Conservation (phyloP, 2,113 vertebrate species). For the Scomber japonicus region DNA sequence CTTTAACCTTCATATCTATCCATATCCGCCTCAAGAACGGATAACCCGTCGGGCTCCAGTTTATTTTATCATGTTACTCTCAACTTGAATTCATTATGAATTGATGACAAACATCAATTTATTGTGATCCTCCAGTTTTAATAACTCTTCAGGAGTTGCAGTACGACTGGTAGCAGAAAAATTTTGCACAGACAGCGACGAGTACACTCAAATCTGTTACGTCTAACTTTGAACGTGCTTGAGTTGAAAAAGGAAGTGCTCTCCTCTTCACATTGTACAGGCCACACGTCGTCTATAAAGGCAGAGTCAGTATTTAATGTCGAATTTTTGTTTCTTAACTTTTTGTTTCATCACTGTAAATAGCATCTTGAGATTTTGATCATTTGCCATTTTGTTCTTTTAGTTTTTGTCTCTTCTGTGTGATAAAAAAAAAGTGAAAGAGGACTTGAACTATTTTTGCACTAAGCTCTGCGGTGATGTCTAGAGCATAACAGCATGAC, state of each 20-base stretch:
- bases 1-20: neutral
- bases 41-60: neutral
- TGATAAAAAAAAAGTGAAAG: conserved; percentile 37
- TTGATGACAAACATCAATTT: neutral
- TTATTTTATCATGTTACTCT: conserved; percentile 8
- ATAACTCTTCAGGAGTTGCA: conserved; percentile 4
- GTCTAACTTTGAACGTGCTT: conserved; percentile 1
- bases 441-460: conserved; percentile 82
- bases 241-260: conserved; percentile 26
- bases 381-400: conserved; percentile 7
- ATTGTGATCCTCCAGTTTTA: conserved; percentile 17
- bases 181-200: conserved; percentile 49
- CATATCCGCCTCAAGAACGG: neutral
- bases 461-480: conserved; percentile 73
- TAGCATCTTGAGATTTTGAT: conserved; percentile 30
- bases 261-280: conserved; percentile 20
- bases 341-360: conserved; percentile 61
- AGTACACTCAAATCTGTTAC: conserved; percentile 2
- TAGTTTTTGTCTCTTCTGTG: conserved; percentile 11
- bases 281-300: conserved; percentile 3
- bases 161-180: conserved; percentile 39
- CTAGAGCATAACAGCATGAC: conserved; percentile 72
- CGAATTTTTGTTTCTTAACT: conserved; percentile 9
- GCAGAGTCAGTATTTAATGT: conserved; percentile 24
- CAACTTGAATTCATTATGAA: conserved; percentile 7